Conservation (phyloP, 2,113 vertebrate genomes). For the Mustela lutreola region DNA sequence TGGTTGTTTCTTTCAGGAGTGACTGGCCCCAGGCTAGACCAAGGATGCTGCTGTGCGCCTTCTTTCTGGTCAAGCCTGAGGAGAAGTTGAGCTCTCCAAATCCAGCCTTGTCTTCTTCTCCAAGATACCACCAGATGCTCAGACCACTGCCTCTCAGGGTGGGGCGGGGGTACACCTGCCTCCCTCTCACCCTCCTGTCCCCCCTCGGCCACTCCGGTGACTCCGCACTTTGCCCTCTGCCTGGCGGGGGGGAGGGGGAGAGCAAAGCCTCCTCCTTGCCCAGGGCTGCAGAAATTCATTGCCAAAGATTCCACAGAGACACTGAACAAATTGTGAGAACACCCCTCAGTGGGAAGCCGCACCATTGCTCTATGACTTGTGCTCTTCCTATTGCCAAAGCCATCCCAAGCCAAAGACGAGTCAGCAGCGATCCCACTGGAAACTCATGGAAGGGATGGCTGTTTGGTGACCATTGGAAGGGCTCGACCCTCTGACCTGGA, state of each 20-base stretch:
- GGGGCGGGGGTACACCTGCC: not conserved
- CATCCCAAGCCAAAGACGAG: slow-evolving; percentile 71
- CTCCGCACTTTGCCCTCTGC: slow-evolving; percentile 53
- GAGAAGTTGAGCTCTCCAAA: not conserved
- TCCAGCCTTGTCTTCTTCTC: slow-evolving; percentile 31
- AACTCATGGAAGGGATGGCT: not conserved
- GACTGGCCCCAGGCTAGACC: not conserved
- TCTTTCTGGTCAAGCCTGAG: not conserved
- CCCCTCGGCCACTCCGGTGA: not conserved
- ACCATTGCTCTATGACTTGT: not conserved
- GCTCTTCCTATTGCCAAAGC: not conserved
- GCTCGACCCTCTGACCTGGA: not conserved
- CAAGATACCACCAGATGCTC: not conserved
- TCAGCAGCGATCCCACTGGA: not conserved
- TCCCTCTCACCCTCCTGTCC: not conserved
- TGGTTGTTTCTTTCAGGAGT: slow-evolving; percentile 74
- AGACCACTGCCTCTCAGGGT: slow-evolving; percentile 3
- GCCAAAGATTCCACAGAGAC: slow-evolving; percentile 75
- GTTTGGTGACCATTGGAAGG: not conserved
- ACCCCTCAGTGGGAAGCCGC: not conserved
- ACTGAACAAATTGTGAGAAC: not conserved
- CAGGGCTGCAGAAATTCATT: slow-evolving; percentile 33
- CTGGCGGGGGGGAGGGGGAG: not conserved
- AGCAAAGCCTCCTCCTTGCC: not conserved
- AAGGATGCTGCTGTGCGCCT: not conserved